Evolutionary conservation across 1,140 invertebrate genomes (phyloP).

Genomic region (Myzus persicae): DNA sequence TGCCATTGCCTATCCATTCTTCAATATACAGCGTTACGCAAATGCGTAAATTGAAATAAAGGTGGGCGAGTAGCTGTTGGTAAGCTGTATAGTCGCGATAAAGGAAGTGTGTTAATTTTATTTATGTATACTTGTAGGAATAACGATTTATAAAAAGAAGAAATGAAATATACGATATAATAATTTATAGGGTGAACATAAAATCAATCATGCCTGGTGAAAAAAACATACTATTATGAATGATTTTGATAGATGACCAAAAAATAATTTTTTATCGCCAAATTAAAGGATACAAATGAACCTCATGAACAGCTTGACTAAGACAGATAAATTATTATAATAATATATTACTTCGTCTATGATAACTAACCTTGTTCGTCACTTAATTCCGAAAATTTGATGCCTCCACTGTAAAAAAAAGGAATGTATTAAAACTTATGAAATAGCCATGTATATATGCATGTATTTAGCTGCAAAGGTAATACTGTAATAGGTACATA

Average conservation of each 20-base stretch:
- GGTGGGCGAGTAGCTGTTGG: too few relatives aligned
- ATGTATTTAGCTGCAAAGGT: too few relatives aligned
- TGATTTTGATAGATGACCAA: not conserved
- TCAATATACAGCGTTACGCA: too few relatives aligned
- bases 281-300: not conserved
- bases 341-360: not conserved
- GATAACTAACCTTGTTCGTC: constrained; percentile 80
- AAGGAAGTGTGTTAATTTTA: not conserved
- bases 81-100: too few relatives aligned
- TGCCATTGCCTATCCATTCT: too few relatives aligned
- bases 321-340: not conserved
- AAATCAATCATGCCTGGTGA: not conserved
- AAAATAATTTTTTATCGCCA: not conserved
- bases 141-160: not conserved
- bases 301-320: not conserved
- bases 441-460: too few relatives aligned
- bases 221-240: not conserved
- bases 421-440: too few relatives aligned
- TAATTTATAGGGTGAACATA: not conserved
- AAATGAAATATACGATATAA: not conserved
- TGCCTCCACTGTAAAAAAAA: constrained; percentile 86
- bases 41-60: too few relatives aligned
- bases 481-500: too few relatives aligned
- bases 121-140: not conserved
- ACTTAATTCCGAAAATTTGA: constrained; percentile 92